Conservation (phyloP, 2,113 vertebrate species). For the Kryptolebias marmoratus region DNA sequence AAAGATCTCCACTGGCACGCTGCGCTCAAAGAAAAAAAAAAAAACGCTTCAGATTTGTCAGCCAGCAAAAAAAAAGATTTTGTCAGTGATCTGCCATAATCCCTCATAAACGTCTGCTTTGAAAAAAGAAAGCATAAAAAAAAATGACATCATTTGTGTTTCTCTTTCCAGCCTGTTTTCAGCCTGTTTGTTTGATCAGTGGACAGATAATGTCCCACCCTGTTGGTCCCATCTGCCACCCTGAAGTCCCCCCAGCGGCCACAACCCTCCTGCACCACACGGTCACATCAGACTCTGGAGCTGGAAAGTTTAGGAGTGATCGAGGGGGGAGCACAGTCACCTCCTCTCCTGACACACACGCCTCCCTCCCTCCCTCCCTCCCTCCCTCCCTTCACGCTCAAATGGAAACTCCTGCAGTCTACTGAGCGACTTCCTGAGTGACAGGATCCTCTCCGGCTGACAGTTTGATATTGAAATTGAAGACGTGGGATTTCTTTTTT, state of each 20-base stretch:
- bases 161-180: slow-evolving; percentile 76
- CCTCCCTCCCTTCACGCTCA: slow-evolving; percentile 25
- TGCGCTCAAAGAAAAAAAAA: slow-evolving; percentile 2
- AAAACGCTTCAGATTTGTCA: background rate
- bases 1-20: slow-evolving; percentile 27
- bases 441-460: slow-evolving; percentile 37
- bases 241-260: background rate
- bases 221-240: slow-evolving; percentile 60
- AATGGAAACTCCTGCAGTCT: slow-evolving; percentile 40
- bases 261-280: slow-evolving; percentile 14
- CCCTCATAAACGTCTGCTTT: background rate
- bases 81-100: background rate
- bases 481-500: slow-evolving; percentile 1
- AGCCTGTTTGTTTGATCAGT: slow-evolving; percentile 67
- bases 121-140: slow-evolving; percentile 27
- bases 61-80: background rate
- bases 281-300: slow-evolving; percentile 29
- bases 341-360: slow-evolving; percentile 20
- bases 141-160: slow-evolving; percentile 36
- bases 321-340: slow-evolving; percentile 5
- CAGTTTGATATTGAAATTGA: slow-evolving; percentile 1
- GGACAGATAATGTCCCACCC: slow-evolving; percentile 44
- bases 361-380: slow-evolving; percentile 34
- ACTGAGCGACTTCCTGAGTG: slow-evolving; percentile 42
- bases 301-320: slow-evolving; percentile 4